Conservation (phyloP, 1,140 invertebrate genomes). For the Heterodera carotae region DNA sequence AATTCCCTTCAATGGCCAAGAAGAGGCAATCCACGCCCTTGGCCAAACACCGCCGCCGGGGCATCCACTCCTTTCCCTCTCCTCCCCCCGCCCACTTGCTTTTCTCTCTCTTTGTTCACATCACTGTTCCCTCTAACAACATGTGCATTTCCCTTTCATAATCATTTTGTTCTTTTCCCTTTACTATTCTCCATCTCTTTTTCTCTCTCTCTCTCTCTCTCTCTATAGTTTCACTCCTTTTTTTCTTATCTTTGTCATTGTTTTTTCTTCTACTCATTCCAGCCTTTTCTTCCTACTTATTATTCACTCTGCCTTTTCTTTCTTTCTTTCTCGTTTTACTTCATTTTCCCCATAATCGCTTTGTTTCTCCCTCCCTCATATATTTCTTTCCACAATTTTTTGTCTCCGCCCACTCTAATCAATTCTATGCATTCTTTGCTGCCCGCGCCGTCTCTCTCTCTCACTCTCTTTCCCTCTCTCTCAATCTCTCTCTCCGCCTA, state of each 20-base stretch:
- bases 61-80: neutral
- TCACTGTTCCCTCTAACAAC: neutral
- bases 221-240: neutral
- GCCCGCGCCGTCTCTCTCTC: neutral
- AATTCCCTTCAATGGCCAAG: slow-evolving; percentile 2
- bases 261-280: neutral
- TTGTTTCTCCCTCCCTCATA: slow-evolving; percentile 10
- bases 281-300: neutral
- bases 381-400: neutral
- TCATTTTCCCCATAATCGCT: neutral
- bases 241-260: neutral
- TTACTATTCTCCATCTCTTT: neutral
- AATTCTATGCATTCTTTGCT: slow-evolving; percentile 23
- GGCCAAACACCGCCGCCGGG: neutral
- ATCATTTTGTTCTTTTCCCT: slow-evolving; percentile 7
- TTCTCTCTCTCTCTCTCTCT: slow-evolving; percentile 12
- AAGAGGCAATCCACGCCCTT: slow-evolving; percentile 1
- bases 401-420: slow-evolving; percentile 2
- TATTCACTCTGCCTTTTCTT: neutral
- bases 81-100: neutral
- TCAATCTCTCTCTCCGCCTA: neutral
- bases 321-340: neutral
- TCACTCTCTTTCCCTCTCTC: slow-evolving; percentile 1
- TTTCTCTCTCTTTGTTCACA: slow-evolving; percentile 1
- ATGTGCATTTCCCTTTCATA: neutral